Evolutionary conservation across 2,888 invertebrate genomes (phyloP).

Genomic region (Oasisia sp.): DNA sequence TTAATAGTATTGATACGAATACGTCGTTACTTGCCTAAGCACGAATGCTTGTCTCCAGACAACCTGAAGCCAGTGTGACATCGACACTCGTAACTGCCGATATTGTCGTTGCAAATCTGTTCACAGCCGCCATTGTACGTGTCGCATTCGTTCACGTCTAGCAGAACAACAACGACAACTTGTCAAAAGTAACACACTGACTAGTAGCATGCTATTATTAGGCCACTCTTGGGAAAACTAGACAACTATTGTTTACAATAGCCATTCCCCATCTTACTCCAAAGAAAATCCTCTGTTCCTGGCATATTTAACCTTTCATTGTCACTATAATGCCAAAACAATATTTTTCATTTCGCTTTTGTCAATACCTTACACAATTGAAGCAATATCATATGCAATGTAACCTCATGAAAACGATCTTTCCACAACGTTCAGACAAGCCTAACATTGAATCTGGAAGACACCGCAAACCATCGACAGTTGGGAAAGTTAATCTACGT

Average conservation of each 20-base stretch:
- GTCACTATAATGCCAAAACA: too few species aligned
- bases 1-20: neutral
- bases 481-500: neutral
- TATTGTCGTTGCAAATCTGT: neutral
- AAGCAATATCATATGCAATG: too few species aligned
- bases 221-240: neutral
- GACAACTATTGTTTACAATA: too few species aligned
- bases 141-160: slow-evolving; percentile 17
- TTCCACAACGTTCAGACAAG: neutral
- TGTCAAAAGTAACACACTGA: neutral
- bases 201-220: neutral
- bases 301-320: too few species aligned
- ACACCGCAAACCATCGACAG: neutral
- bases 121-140: neutral
- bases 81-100: neutral
- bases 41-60: neutral
- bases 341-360: too few species aligned
- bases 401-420: neutral
- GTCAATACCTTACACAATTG: too few species aligned
- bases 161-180: neutral
- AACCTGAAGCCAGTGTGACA: slow-evolving; percentile 5
- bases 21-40: neutral
- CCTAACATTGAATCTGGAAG: neutral
- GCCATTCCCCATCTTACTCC: too few species aligned
- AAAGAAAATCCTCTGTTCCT: too few species aligned